A percentile compares a stretch with the other conserved stretches of the same genome.
These are phyloP conservation scores for Hyperopisus bebe DNA, from an alignment of 2,113 vertebrate species.

Conservation along the genomic window DNA sequence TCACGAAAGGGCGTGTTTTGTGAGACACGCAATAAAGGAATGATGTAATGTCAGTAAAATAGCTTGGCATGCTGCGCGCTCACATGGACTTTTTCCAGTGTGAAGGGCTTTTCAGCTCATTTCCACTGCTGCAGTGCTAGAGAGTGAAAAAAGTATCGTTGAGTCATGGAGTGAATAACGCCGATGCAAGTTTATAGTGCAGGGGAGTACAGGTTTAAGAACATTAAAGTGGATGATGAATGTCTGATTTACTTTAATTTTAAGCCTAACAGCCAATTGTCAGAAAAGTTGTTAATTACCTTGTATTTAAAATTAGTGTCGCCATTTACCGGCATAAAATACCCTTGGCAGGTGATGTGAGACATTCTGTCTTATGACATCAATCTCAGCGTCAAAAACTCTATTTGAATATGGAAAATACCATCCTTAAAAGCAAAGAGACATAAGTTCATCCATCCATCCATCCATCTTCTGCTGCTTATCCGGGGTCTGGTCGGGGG, in stretches of 20 bases:
- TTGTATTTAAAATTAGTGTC: background rate
- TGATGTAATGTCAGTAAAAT: slow-evolving; percentile 56
- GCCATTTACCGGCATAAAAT: background rate
- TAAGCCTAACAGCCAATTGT: background rate
- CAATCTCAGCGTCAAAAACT: background rate
- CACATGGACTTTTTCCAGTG: slow-evolving; percentile 27
- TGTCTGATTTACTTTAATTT: slow-evolving; percentile 2
- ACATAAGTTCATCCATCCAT: background rate
- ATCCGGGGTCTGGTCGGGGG: background rate
- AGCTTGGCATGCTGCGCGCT: slow-evolving; percentile 37
- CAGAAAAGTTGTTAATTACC: background rate
- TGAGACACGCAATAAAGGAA: slow-evolving; percentile 38
- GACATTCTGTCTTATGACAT: background rate
- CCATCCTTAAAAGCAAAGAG: background rate
- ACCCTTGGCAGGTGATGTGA: background rate
- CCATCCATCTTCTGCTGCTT: background rate
- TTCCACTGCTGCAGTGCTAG: background rate
- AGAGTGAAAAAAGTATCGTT: background rate
- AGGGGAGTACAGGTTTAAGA: background rate
- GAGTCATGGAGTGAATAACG: background rate
- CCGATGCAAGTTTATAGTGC: background rate
- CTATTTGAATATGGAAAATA: background rate
- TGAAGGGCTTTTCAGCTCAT: background rate
- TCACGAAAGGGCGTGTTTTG: slow-evolving; percentile 46
- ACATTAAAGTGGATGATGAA: background rate